Evolutionary conservation across 2,888 invertebrate genomes (phyloP).

Genomic region (Drosophila helvetica): DNA sequence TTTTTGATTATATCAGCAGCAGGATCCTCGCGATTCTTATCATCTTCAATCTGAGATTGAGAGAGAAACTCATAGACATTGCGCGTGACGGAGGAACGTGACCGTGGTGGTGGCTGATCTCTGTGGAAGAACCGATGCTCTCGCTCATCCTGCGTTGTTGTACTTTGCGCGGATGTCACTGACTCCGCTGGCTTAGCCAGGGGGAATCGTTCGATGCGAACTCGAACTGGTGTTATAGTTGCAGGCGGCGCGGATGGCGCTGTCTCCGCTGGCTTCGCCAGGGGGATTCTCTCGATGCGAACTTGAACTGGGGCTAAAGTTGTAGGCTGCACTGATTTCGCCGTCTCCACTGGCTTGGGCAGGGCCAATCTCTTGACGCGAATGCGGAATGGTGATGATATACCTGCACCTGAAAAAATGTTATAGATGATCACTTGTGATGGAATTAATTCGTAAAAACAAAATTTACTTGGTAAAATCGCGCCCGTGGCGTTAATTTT

Average conservation of each 20-base stretch:
- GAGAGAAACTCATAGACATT: slow-evolving; percentile 81
- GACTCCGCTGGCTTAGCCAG: not conserved
- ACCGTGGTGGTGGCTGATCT: slow-evolving; percentile 37
- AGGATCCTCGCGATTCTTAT: slow-evolving; percentile 66
- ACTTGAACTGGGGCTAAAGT: too few relatives aligned
- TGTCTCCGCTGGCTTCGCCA: not conserved
- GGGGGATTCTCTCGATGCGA: not conserved
- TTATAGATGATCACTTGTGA: too few relatives aligned
- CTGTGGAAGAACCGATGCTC: slow-evolving; percentile 59
- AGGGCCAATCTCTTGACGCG: not conserved
- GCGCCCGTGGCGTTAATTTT: not conserved
- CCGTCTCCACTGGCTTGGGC: not conserved
- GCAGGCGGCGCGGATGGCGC: not conserved
- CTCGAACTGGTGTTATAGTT: not conserved
- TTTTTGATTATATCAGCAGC: slow-evolving; percentile 79
- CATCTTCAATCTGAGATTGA: slow-evolving; percentile 76
- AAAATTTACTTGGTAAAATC: slow-evolving; percentile 21
- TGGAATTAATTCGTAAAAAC: not conserved
- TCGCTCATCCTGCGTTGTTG: not conserved
- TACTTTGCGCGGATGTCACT: not conserved
- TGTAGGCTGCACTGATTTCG: not conserved
- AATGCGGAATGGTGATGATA: slow-evolving; percentile 9
- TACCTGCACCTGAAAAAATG: not conserved
- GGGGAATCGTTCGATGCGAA: not conserved
- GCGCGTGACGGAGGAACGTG: slow-evolving; percentile 53